Percentiles rank a stretch among this genome's conserved stretches.
phyloP scores from a whole-genome alignment of 2,888 invertebrate species.

The Halictus quadricinctus region DNA sequence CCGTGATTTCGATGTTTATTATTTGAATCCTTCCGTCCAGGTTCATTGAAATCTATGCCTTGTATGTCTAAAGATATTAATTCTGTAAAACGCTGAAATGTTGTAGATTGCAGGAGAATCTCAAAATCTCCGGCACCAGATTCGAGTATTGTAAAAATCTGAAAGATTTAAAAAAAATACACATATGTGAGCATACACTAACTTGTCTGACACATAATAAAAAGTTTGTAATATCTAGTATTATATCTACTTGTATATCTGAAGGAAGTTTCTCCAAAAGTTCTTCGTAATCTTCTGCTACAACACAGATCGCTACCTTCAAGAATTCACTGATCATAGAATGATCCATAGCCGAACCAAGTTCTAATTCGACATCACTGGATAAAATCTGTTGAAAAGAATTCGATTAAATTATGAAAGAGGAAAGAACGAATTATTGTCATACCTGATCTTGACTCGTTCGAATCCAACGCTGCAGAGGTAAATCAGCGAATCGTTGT shows the following conservation, averaged over 20 bases:
- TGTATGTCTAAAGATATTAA: conserved; percentile 86
- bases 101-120: conserved; percentile 79
- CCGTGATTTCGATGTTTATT: conserved; percentile 54
- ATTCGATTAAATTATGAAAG: neutral
- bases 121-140: conserved; percentile 73
- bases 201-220: neutral
- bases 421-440: neutral
- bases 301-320: conserved; percentile 76
- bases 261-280: conserved; percentile 72
- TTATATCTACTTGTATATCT: conserved; percentile 73
- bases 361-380: conserved; percentile 49
- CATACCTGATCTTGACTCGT: conserved; percentile 58
- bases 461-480: conserved; percentile 78
- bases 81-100: conserved; percentile 83
- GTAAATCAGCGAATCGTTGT: conserved; percentile 76
- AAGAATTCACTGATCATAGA: conserved; percentile 71
- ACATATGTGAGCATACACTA: neutral
- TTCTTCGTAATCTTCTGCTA: conserved; percentile 71
- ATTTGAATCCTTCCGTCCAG: conserved; percentile 16
- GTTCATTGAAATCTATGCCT: conserved; percentile 81
- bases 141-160: conserved; percentile 77
- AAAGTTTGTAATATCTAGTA: neutral
- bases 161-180: conserved; percentile 8
- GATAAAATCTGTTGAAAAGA: conserved; percentile 40
- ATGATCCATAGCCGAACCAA: conserved; percentile 64